Base-by-base conservation (phyloP, 2,113 vertebrate species). In the Thalassarche chlororhynchos region DNA sequence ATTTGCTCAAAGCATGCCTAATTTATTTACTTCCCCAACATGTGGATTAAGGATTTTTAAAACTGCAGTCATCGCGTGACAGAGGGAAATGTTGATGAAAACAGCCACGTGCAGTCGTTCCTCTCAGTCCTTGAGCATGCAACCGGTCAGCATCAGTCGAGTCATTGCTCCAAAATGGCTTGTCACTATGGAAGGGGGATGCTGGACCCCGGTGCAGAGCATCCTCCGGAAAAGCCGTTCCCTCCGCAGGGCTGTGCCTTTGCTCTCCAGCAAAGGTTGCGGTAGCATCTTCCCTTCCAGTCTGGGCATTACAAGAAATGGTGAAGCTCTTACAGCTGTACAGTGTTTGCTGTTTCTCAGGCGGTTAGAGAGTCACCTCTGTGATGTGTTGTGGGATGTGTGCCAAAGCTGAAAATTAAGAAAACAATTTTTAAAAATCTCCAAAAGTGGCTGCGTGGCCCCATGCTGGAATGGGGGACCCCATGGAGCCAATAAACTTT, bases 261-360 rank as follows among this genome's bases (percentile, higher is more conserved):
- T 40, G 5, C 5, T 42, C 21, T 64, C 44, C 51, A 47, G 8
- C 8, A n/a, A 47, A 78, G 12, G 5, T 44, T 52, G 55, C 2
- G 3, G 32, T 17, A 70, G 6, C 8, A 8, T 6, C 23, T 60
- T 84, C 52, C 46, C 6, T 29, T 11, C 29, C 25, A 17, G 2
- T 2, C 4, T 46, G 51, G 64, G 16, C 14, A 1, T n/a, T 29
- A 6, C 20, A 31, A 68, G 57, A 2, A 2, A 42, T 6, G 21
- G 6, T 40, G 62, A 55, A 12, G 1, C 18, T 12, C 58, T 40
- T 29, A 10, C 9, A n/a, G 20, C 8, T 31, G 6, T 9, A 5
- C 0, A 1, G 23, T 0, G 8, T 28, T 49, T 0, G 1, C 21
- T 17, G 16, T 57, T 84, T 57, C 21, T 14, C 16, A 1, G 4